Base-by-base conservation (phyloP, 2,888 invertebrate genomes). In the Dasysyrphus albostriatus region DNA sequence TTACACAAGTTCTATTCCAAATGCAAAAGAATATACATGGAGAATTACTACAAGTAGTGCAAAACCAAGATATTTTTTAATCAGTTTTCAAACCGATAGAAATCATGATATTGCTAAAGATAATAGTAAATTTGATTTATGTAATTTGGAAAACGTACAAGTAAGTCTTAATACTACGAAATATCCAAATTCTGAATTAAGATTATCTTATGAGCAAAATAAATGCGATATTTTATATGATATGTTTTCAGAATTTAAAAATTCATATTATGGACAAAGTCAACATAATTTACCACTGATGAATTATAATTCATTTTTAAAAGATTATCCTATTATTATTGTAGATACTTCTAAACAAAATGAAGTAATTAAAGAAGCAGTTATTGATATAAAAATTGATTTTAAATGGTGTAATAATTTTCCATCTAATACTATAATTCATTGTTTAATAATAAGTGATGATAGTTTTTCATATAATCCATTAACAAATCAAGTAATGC, bases 341-440 rank as follows among this genome's bases (percentile, higher is more conserved):
- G 88, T 89, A 63, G 89, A 90, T 85, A 89, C 90, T 85, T 89
- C 88, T 5, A 78, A 89, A 76, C 90, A 90, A 88, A 89, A 89
- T 44, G 89, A 90, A 88, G 51, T 75, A 2, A 72, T 32, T 32
- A 32, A 32, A 32, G 32, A 32, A 32, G 32, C 32, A 32, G 32
- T 32, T 32, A 32, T 32, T 32, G 32, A 32, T 32, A 32, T 32
- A 32, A 32, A 32, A 32, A 32, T 32, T 32, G 32, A 32, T 32
- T 44, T 44, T 44, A 44, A 44, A 44, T 44, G 44, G 44, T 44
- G 44, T 44, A 44, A 5, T 44, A 44, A 32, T 32, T 32, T 32
- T 32, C 32, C 32, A 32, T 32, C 32, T 32, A 32, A 32, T 32
- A 32, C 32, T 32, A 32, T 32, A 32, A 5, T 32, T 32, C 32